These are phyloP conservation scores for Mycteria americana DNA, from an alignment of 2,797 vertebrate genomes.

Conservation along the genomic window DNA sequence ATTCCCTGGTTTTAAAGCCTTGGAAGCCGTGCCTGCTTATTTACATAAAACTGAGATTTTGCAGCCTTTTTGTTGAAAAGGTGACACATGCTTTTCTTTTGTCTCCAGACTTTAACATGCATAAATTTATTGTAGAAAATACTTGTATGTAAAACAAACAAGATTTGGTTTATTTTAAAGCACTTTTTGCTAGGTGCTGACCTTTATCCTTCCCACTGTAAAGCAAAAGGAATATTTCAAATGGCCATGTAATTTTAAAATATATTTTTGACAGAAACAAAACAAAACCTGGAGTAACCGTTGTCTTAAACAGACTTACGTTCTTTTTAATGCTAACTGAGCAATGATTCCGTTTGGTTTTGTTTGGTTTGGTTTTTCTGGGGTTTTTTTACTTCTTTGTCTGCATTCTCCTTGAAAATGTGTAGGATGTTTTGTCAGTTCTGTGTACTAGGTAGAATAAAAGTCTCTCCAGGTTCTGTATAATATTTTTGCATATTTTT, in stretches of 20 bases:
- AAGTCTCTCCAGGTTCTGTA: not conserved
- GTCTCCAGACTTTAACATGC: not conserved
- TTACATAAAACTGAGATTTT: constrained; percentile 34
- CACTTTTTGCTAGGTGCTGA: not conserved
- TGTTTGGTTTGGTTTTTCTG: not conserved
- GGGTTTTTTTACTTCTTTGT: not conserved
- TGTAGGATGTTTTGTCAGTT: not conserved
- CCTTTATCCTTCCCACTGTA: not conserved
- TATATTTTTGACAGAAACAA: not conserved
- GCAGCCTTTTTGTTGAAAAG: constrained; percentile 41
- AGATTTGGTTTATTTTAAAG: not conserved
- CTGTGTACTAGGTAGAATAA: not conserved
- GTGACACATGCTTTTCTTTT: constrained; percentile 46
- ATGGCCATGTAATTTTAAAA: not conserved
- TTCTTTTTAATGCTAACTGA: not conserved
- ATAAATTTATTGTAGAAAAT: not conserved
- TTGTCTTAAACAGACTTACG: not conserved
- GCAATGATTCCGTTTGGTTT: not conserved
- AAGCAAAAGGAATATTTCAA: not conserved
- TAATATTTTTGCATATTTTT: not conserved
- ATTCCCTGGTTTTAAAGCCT: constrained; percentile 25
- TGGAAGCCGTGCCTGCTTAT: constrained; percentile 2
- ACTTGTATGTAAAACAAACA: not conserved
- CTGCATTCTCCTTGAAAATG: not conserved
- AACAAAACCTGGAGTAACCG: not conserved